Evolutionary conservation across 2,113 vertebrate species (phyloP), one percentile per base, ranked within the genome.

Genomic region (Larimichthys polyactis): DNA sequence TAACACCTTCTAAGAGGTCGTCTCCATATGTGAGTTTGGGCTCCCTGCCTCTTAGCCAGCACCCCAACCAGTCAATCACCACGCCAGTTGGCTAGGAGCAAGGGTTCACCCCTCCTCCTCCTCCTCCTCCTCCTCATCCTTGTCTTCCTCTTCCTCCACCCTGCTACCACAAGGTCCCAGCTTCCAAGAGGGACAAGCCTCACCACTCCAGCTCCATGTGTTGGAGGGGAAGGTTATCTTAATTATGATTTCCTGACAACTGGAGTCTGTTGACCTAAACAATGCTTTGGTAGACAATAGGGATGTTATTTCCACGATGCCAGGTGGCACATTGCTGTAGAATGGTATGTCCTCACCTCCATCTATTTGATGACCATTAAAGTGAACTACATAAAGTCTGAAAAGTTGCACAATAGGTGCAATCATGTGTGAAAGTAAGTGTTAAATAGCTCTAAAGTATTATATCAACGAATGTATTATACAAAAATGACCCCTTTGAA

Each of bases 11-110:
- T n/a, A 36, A 72, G 79, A 76, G 15, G 57, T 74, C 3, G 22
- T 32, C 46, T 80, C 74, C 66, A 79, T 89, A 55, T 69, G 51
- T 55, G 66, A 54, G 70, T 75, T 81, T 78, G 60, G 81, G 62
- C 71, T 83, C 27, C n/a, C 65, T 59, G 70, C 57, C 75, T 71
- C 22, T 57, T 68, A 71, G 44, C 54, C 54, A 46, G 57, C 74
- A 71, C 54, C 67, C 17, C 51, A 40, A 75, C 44, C 64, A 70
- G 57, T 70, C 64, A 79, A 52, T 66, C 75, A 43, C 22, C 68
- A 73, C 0, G 60, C 59, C 46, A 75, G 58, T 78, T 82, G 64
- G 65, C 58, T 64, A 52, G 43, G 58, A 78, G 15, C 32, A 66
- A 70, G 24, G 14, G 17, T 62, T 36, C 52, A 14, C 52, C 49